phyloP scores from a whole-genome alignment of 2,113 vertebrate species.

The Pteronura brasiliensis region DNA sequence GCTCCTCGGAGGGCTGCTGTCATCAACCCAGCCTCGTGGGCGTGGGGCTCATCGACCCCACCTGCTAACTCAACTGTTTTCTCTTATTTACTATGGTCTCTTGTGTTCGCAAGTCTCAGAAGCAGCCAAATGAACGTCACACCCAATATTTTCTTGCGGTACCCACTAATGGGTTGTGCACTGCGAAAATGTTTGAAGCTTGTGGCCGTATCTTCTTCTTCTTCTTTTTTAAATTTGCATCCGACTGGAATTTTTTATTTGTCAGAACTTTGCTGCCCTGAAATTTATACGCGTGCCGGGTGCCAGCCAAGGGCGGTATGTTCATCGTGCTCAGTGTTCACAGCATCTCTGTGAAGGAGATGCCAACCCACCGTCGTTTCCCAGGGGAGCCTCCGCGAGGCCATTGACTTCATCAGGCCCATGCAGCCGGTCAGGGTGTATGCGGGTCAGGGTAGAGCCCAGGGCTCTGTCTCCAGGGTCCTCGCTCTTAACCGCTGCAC shows the following conservation, averaged over 20 bases:
- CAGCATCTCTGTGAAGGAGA: background rate
- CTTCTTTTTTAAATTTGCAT: background rate
- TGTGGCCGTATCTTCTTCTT: background rate
- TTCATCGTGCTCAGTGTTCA: background rate
- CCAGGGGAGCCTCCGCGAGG: background rate
- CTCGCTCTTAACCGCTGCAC: fast-evolving
- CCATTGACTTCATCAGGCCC: background rate
- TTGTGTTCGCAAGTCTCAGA: background rate
- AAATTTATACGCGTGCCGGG: background rate
- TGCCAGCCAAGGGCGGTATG: background rate
- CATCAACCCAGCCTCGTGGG: background rate
- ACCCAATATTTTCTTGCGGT: background rate
- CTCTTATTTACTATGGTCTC: background rate
- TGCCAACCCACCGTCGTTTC: background rate
- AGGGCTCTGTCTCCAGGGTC: background rate
- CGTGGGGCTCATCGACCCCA: background rate
- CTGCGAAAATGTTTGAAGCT: background rate
- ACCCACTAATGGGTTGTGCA: background rate
- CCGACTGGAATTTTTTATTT: background rate
- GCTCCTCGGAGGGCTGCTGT: background rate
- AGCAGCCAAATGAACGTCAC: background rate
- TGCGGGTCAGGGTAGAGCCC: too few species aligned
- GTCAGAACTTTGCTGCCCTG: background rate
- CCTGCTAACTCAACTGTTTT: background rate
- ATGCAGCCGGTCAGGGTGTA: too few species aligned